Conservation (phyloP, 2,797 vertebrate species). For the Centropyge bicolor region DNA sequence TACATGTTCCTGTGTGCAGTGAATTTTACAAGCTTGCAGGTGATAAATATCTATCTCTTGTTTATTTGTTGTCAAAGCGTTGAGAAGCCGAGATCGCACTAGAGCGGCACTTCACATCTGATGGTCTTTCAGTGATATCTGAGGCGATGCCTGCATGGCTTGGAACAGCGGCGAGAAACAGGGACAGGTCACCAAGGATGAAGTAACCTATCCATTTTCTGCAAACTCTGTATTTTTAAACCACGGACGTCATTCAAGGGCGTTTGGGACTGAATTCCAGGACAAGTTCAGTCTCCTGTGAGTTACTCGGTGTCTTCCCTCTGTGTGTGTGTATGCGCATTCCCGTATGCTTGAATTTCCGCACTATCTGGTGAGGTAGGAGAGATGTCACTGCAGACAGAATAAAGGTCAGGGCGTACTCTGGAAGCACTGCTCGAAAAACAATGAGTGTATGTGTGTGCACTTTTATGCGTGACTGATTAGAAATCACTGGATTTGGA, state of each 20-base stretch:
- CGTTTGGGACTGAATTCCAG: slow-evolving; percentile 77
- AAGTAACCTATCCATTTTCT: slow-evolving; percentile 73
- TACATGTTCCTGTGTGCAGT: not conserved
- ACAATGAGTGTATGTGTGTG: slow-evolving; percentile 52
- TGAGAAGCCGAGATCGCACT: not conserved
- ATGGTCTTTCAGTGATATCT: slow-evolving; percentile 25
- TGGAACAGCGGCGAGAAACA: slow-evolving; percentile 60
- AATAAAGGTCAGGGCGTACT: slow-evolving; percentile 80
- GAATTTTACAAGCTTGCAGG: not conserved
- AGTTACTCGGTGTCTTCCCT: slow-evolving; percentile 67
- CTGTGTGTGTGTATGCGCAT: slow-evolving; percentile 36
- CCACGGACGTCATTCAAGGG: slow-evolving; percentile 74
- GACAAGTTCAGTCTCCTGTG: slow-evolving; percentile 75
- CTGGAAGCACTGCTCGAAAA: slow-evolving; percentile 61
- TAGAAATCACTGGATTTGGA: slow-evolving; percentile 47
- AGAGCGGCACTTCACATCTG: slow-evolving; percentile 8
- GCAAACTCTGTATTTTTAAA: slow-evolving; percentile 82
- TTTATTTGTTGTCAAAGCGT: slow-evolving; percentile 11
- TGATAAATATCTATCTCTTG: not conserved
- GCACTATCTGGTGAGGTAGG: slow-evolving; percentile 77
- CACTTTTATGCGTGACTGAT: slow-evolving; percentile 35
- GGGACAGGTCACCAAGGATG: slow-evolving; percentile 77
- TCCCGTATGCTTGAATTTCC: slow-evolving; percentile 68
- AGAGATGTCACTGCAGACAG: slow-evolving; percentile 79
- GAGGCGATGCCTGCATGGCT: slow-evolving; percentile 35